Evolutionary conservation across 1,140 invertebrate species (phyloP).

Genomic region (Drosophila nigrodunni): DNA sequence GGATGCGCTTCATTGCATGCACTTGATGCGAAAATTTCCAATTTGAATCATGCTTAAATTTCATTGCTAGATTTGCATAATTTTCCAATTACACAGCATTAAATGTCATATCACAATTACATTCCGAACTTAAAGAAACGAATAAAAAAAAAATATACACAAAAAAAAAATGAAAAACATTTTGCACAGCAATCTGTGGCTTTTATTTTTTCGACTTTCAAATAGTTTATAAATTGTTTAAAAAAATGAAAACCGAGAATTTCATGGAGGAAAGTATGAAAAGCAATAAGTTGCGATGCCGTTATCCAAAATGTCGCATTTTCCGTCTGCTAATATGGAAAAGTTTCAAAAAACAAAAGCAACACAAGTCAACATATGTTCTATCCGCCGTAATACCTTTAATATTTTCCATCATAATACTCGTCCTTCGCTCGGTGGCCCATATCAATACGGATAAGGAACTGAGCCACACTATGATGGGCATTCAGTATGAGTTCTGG

Average conservation of each 20-base stretch:
- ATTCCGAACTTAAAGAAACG: not conserved
- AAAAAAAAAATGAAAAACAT: not conserved
- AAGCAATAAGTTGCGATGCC: not conserved
- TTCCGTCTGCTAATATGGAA: slow-evolving; percentile 26
- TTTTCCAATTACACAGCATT: not conserved
- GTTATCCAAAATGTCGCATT: not conserved
- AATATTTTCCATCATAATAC: slow-evolving; percentile 14
- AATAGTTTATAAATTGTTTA: not conserved
- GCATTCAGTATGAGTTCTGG: slow-evolving; percentile 12
- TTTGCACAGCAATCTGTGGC: slow-evolving; percentile 1
- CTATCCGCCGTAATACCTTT: not conserved
- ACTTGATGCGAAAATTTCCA: not conserved
- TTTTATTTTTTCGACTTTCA: not conserved
- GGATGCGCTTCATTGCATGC: slow-evolving; percentile 14
- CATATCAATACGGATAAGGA: not conserved
- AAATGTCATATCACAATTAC: not conserved
- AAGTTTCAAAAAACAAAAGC: slow-evolving; percentile 5
- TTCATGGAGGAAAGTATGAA: not conserved
- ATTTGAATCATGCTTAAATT: slow-evolving; percentile 4
- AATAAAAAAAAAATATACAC: not conserved
- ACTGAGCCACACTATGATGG: not conserved
- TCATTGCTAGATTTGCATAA: not conserved
- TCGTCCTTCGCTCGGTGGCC: not conserved
- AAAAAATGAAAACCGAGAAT: not conserved
- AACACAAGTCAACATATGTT: slow-evolving; percentile 10